These are phyloP conservation scores for Lepidocyrtinus sp. DNA, from an alignment of 2,888 invertebrate genomes.

Conservation along the genomic window DNA sequence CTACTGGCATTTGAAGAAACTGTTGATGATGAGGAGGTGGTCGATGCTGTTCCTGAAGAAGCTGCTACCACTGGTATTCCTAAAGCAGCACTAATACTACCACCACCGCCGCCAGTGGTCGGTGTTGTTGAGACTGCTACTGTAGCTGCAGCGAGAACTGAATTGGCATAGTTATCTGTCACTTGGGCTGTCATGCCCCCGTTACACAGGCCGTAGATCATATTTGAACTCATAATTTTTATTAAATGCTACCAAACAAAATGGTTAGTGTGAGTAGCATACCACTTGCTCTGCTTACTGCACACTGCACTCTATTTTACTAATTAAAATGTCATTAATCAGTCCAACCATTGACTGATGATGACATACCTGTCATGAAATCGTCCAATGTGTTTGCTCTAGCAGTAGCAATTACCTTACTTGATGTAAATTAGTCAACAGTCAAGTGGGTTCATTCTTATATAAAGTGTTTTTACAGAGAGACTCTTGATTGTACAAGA, in stretches of 20 bases:
- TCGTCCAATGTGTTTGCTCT: background rate
- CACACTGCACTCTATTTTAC: constrained; percentile 20
- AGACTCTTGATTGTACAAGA: background rate
- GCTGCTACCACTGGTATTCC: constrained; percentile 17
- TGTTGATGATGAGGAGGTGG: constrained; percentile 46
- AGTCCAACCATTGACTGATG: constrained; percentile 58
- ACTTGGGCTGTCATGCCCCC: constrained; percentile 67
- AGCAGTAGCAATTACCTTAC: background rate
- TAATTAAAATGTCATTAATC: constrained; percentile 62
- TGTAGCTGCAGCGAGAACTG: constrained; percentile 52
- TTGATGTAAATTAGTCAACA: background rate
- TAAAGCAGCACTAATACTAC: constrained; percentile 37
- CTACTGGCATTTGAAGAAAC: constrained; percentile 60
- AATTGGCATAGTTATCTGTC: constrained; percentile 65
- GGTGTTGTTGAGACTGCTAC: constrained; percentile 47
- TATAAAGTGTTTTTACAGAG: background rate
- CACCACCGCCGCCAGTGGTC: constrained; percentile 49
- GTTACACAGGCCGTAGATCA: constrained; percentile 69
- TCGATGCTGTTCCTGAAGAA: constrained; percentile 37
- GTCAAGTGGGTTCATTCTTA: background rate
- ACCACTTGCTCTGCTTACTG: background rate
- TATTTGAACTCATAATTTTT: constrained; percentile 68
- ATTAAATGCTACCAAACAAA: constrained; percentile 38
- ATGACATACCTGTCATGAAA: constrained; percentile 53
- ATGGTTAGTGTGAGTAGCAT: too few species aligned